A percentile compares a stretch with the other conserved stretches of the same genome.
Conservation (phyloP, 1,140 invertebrate genomes). For the Hycleus phaleratus region DNA sequence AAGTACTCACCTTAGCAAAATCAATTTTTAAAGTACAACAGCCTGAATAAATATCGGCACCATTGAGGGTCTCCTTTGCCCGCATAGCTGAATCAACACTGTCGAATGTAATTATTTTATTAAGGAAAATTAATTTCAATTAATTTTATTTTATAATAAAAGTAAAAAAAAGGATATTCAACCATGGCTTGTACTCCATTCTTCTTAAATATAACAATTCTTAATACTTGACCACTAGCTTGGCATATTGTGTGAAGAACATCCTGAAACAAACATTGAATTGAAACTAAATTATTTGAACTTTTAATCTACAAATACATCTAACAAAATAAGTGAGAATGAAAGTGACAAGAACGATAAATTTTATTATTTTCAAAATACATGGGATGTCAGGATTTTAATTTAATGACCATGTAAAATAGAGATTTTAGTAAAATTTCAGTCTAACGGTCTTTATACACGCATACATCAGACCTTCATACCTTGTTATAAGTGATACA, state of each 20-base stretch:
- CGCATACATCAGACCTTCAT: too few relatives aligned
- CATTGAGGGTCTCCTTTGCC: slow-evolving; percentile 91
- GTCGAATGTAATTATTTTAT: slow-evolving; percentile 69
- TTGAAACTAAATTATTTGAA: too few relatives aligned
- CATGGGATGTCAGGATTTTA: too few relatives aligned
- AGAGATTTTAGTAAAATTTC: too few relatives aligned
- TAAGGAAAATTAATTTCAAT: slow-evolving; percentile 41
- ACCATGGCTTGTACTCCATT: slow-evolving; percentile 98
- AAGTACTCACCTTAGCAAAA: slow-evolving; percentile 86
- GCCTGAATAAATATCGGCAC: slow-evolving; percentile 97
- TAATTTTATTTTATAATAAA: too few relatives aligned
- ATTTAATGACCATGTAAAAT: too few relatives aligned
- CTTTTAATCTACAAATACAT: too few relatives aligned
- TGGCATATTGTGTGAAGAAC: slow-evolving; percentile 95
- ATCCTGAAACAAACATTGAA: slow-evolving; percentile 69
- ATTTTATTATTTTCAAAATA: too few relatives aligned
- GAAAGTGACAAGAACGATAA: too few relatives aligned
- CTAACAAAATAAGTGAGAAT: too few relatives aligned
- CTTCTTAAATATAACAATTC: slow-evolving; percentile 99
- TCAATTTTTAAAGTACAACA: slow-evolving; percentile 99
- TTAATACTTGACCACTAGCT: slow-evolving; percentile 89
- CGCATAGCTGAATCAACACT: slow-evolving; percentile 87
- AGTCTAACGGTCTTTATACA: too few relatives aligned
- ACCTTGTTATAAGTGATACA: too few relatives aligned
- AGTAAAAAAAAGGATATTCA: slow-evolving; percentile 81